These are phyloP conservation scores for Portunus trituberculatus DNA, from an alignment of 1,140 invertebrate genomes.

Conservation along the genomic window DNA sequence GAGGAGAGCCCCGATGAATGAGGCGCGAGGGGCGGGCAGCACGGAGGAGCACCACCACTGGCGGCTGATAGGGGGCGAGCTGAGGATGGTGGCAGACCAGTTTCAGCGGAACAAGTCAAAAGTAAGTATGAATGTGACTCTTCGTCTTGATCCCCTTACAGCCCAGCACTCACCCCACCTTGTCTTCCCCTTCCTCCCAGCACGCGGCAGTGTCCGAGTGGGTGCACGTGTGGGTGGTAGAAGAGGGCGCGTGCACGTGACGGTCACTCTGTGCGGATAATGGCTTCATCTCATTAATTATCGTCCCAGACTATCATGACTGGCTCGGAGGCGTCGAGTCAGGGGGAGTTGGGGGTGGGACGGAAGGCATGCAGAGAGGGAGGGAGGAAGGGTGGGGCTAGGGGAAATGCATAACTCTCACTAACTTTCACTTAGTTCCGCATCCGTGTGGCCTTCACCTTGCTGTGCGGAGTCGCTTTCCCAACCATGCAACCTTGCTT, in stretches of 20 bases:
- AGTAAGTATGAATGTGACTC: conserved; percentile 31
- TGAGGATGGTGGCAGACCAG: conserved; percentile 58
- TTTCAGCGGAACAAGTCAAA: conserved; percentile 47
- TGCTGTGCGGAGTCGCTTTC: not conserved
- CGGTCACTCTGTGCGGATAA: conserved; percentile 22
- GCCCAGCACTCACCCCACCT: not conserved
- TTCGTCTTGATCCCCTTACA: not conserved
- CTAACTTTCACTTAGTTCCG: not conserved
- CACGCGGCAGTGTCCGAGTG: not conserved
- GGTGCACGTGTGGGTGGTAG: conserved; percentile 36
- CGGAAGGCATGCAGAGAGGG: not conserved
- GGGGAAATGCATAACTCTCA: not conserved
- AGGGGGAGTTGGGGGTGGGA: too few species aligned
- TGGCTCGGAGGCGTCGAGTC: conserved; percentile 28
- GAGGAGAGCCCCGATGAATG: not conserved
- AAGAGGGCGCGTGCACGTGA: conserved; percentile 16
- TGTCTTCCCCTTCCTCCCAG: not conserved
- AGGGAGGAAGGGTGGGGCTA: not conserved
- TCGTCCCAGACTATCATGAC: not conserved
- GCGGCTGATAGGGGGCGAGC: conserved; percentile 27
- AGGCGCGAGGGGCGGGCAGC: not conserved
- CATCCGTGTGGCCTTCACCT: not conserved
- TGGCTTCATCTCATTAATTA: conserved; percentile 55
- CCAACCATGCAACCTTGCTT: not conserved
- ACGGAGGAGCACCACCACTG: not conserved